Base-by-base conservation (phyloP, 1,140 invertebrate species). In the Tetragnatha versicolor region DNA sequence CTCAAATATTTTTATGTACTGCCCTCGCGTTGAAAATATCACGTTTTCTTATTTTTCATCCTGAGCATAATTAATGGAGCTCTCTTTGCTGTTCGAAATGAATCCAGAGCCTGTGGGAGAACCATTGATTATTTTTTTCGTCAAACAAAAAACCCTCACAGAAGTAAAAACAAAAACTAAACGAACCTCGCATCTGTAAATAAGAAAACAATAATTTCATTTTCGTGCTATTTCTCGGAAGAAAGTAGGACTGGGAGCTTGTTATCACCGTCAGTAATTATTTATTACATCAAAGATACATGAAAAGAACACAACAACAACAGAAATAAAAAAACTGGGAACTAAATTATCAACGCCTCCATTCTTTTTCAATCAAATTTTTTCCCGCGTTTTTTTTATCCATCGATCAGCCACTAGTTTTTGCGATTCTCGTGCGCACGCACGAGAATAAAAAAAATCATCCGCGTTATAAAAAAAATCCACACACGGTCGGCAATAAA, bases 211-310 rank as follows among this genome's bases (percentile, higher is more conserved):
- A 33, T 31, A 14, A 58, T 31, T 58, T 53, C 29, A 33, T 10
- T 58, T 58, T 2, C 29, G 10, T n/a, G 20, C n/a, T 58, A n/a
- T 58, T 27, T 31, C 35, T 33, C 55, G n/a, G n/a, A 31, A 58
- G 55, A 58, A 31, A 58, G n/a, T n/a, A n/a, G 10, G 10, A 12
- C 42, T 45, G 10, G 42, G 35, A 39, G 22, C 60, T 63, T 63
- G 60, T 63, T 63, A 63, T 63, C 60, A 31, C 12, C 33, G 60
- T 39, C 27, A 33, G 37, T 63, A 37, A 63, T 63, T 63, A 63
- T 22, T 63, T 63, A 63, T 63, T 39, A n/a, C 55, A 58, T 58
- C 29, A n/a, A 27, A 58, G 35, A 58, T 33, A 58, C 55, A 58
- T 33, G n/a, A n/a, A n/a, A n/a, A n/a, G n/a, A n/a, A n/a, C n/a